Conservation (phyloP, 2,888 invertebrate genomes). For the Orthonychiurus folsomi region DNA sequence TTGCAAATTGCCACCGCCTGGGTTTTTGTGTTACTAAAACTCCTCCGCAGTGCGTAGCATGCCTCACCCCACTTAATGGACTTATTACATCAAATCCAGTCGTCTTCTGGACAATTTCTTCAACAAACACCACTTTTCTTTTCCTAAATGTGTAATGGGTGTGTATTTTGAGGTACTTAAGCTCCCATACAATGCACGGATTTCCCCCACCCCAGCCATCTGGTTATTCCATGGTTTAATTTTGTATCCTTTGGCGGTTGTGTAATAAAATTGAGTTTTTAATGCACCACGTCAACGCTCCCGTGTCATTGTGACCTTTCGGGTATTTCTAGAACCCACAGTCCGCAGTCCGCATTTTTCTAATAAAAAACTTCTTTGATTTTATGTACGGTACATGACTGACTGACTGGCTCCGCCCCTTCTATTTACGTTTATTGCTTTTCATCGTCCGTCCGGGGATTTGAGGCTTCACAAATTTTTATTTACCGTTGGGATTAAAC, state of each 20-base stretch:
- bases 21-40: too few species aligned
- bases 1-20: neutral
- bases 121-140: neutral
- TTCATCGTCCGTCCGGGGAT: neutral
- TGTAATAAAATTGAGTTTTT: neutral
- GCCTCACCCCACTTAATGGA: too few species aligned
- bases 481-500: neutral
- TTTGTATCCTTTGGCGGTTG: neutral
- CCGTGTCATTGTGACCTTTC: neutral
- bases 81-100: too few species aligned
- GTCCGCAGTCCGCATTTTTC: too few species aligned
- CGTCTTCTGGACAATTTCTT: conserved; percentile 1
- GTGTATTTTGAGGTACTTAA: too few species aligned
- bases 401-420: too few species aligned
- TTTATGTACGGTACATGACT: too few species aligned
- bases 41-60: too few species aligned
- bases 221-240: neutral
- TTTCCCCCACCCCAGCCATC: neutral
- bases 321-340: too few species aligned
- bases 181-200: too few species aligned
- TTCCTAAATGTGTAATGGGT: neutral
- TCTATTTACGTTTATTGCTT: neutral
- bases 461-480: neutral
- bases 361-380: too few species aligned
- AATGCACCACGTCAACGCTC: neutral